These are phyloP conservation scores for Okapia johnstoni DNA, from an alignment of 2,113 vertebrate genomes.

Conservation along the genomic window DNA sequence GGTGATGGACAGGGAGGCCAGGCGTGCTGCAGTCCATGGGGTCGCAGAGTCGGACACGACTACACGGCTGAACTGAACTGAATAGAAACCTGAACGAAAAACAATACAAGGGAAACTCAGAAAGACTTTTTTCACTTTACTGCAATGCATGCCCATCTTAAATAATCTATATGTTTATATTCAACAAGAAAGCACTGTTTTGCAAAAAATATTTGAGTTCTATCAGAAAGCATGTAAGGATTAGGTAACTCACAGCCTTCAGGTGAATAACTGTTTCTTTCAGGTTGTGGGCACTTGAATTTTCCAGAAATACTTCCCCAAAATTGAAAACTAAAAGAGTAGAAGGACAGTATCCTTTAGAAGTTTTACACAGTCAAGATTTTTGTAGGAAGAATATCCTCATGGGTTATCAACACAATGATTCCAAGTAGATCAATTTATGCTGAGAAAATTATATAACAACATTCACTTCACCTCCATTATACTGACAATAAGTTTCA, in stretches of 20 bases:
- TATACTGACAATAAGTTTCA: not conserved
- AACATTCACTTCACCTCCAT: not conserved
- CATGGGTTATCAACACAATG: not conserved
- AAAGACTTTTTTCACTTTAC: not conserved
- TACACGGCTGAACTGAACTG: not conserved
- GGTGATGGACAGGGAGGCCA: not conserved
- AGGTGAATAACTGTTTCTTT: not conserved
- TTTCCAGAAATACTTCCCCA: not conserved
- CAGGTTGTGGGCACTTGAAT: not conserved
- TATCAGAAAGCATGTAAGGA: not conserved
- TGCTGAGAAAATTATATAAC: not conserved
- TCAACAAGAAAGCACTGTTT: not conserved
- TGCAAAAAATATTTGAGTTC: not conserved
- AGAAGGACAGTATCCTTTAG: not conserved
- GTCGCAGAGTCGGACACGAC: accelerated
- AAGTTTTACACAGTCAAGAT: not conserved
- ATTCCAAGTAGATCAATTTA: not conserved
- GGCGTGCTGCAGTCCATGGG: not conserved
- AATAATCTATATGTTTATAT: not conserved
- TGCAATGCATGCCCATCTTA: not conserved
- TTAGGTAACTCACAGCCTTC: not conserved
- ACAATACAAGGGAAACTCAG: not conserved
- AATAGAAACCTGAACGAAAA: not conserved
- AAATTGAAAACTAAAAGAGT: not conserved
- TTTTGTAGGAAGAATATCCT: not conserved